These are phyloP conservation scores for Stegostoma tigrinum DNA, from an alignment of 2,113 vertebrate species.

Conservation along the genomic window DNA sequence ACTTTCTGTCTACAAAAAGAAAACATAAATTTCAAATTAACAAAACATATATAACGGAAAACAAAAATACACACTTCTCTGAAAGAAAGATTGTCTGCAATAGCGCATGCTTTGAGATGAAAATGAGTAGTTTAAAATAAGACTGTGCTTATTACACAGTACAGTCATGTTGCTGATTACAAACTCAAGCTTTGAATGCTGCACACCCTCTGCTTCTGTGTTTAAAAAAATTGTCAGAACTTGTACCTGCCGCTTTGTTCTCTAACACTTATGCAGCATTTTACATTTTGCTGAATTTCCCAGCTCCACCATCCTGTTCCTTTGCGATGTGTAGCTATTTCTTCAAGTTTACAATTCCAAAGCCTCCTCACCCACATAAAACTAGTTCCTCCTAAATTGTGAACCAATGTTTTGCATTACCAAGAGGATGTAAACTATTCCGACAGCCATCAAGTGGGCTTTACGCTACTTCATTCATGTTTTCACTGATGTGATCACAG, in stretches of 20 bases:
- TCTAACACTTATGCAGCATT: not conserved
- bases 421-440: not conserved
- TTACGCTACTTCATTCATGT: not conserved
- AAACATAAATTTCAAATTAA: conserved; percentile 35
- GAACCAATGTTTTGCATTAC: not conserved
- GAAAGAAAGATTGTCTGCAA: conserved; percentile 33
- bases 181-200: not conserved
- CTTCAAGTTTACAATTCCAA: not conserved
- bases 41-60: conserved; percentile 28
- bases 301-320: not conserved
- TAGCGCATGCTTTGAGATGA: not conserved
- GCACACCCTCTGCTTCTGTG: not conserved
- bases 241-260: not conserved
- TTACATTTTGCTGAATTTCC: not conserved
- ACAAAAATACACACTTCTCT: conserved; percentile 26
- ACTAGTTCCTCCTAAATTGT: not conserved
- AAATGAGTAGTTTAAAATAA: not conserved
- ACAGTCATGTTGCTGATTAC: not conserved
- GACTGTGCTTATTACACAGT: not conserved
- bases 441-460: not conserved
- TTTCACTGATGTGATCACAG: not conserved
- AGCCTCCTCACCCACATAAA: not conserved
- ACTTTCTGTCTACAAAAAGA: conserved; percentile 34
- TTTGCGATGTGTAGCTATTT: not conserved
- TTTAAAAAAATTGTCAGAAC: not conserved